A percentile compares a stretch with the other conserved stretches of the same genome.
These are phyloP conservation scores for Ondatra zibethicus DNA, from an alignment of 2,113 vertebrate genomes.

Conservation along the genomic window DNA sequence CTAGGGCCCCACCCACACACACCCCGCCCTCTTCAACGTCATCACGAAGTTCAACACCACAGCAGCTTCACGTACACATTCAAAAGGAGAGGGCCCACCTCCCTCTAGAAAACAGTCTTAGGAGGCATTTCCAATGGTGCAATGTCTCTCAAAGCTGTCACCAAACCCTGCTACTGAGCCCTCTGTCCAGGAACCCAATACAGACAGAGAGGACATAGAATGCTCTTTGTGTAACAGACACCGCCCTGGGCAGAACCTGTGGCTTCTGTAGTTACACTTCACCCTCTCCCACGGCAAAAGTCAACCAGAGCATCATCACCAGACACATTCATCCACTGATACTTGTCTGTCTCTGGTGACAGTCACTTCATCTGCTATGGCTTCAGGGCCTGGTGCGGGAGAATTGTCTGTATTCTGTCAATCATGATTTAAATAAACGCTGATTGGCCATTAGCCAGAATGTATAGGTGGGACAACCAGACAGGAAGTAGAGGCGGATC, in stretches of 20 bases:
- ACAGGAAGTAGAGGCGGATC: too few relatives aligned
- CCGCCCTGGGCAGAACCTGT: neutral
- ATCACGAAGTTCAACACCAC: neutral
- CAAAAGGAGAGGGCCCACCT: neutral
- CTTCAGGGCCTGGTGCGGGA: too few relatives aligned
- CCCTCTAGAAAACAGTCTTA: constrained; percentile 21
- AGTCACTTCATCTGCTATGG: neutral
- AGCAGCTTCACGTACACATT: neutral
- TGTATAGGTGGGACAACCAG: too few relatives aligned
- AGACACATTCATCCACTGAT: neutral
- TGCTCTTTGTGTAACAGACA: neutral
- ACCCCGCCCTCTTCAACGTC: neutral
- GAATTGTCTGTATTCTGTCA: too few relatives aligned
- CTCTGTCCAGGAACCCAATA: neutral
- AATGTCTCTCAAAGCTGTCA: constrained; percentile 26
- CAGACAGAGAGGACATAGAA: constrained; percentile 36
- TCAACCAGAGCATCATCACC: neutral
- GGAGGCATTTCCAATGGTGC: neutral
- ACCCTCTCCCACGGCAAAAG: neutral
- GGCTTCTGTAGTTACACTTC: neutral
- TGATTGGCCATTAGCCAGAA: too few relatives aligned
- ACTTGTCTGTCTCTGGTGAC: constrained; percentile 29
- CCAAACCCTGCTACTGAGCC: neutral
- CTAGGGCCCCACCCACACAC: neutral
- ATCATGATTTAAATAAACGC: too few relatives aligned